Conservation (phyloP, 2,113 vertebrate genomes). For the Toxotes jaculatrix region DNA sequence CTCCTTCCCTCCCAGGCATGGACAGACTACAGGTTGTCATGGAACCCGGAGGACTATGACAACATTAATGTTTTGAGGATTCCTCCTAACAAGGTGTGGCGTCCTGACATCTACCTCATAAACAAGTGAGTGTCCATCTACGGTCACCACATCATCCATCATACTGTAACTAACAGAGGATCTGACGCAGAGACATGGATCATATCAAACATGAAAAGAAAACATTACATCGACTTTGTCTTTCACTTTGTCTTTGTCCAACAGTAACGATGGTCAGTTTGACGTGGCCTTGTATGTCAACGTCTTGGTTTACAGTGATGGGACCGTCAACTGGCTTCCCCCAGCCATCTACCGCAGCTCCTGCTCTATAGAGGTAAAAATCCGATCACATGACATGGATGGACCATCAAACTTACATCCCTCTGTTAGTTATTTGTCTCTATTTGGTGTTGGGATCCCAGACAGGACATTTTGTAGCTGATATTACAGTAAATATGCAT, state of each 20-base stretch:
- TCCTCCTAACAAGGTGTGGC: constrained; percentile 87
- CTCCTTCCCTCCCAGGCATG: constrained; percentile 81
- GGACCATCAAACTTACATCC: background rate
- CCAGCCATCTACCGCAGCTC: constrained; percentile 91
- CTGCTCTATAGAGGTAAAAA: constrained; percentile 81
- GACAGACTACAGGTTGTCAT: constrained; percentile 90
- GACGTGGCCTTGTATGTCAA: constrained; percentile 89
- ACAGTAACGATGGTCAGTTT: constrained; percentile 91
- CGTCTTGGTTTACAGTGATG: constrained; percentile 85
- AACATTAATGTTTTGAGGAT: constrained; percentile 86
- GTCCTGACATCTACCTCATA: constrained; percentile 90
- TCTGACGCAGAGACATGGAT: background rate
- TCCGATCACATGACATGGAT: background rate
- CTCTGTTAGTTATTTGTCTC: background rate
- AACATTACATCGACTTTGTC: background rate
- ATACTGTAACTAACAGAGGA: background rate
- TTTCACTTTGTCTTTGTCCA: constrained; percentile 1
- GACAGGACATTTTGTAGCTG: background rate
- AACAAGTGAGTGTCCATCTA: constrained; percentile 87
- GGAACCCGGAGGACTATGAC: constrained; percentile 85
- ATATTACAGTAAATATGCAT: background rate
- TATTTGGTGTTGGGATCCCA: background rate
- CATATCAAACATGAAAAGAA: too few relatives aligned
- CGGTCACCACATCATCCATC: background rate
- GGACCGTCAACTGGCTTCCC: constrained; percentile 89